phyloP scores from a whole-genome alignment of 2,888 invertebrate species.

The Drosophila anomelani region DNA sequence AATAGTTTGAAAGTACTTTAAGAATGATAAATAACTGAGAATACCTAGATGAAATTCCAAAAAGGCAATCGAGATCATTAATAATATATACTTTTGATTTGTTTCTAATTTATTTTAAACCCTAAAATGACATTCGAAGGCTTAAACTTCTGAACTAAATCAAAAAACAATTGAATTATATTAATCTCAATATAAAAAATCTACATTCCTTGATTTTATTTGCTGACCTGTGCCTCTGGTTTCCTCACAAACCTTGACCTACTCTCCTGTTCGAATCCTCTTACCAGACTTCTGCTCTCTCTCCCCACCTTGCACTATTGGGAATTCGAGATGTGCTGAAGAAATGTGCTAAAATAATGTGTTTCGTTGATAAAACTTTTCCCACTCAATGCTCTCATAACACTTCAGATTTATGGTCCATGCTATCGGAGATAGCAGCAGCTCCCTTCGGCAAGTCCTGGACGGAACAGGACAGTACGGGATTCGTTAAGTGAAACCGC shows the following conservation, averaged over 20 bases:
- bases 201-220: neutral
- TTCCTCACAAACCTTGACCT: neutral
- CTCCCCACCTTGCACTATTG: conserved; percentile 7
- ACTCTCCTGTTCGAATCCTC: neutral
- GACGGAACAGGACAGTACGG: neutral
- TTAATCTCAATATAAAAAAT: neutral
- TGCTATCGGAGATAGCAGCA: conserved; percentile 51
- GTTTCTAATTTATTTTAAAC: neutral
- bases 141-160: too few species aligned
- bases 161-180: neutral
- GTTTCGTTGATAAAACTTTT: conserved; percentile 64
- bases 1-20: neutral
- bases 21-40: neutral
- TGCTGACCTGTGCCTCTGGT: neutral
- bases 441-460: conserved; percentile 39
- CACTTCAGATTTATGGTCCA: conserved; percentile 63
- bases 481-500: conserved; percentile 47
- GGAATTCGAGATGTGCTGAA: conserved; percentile 25
- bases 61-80: neutral
- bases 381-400: conserved; percentile 64
- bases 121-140: neutral
- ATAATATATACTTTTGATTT: too few species aligned
- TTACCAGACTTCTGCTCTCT: conserved; percentile 2
- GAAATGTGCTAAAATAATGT: conserved; percentile 50
- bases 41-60: neutral